Conservation (phyloP, 2,797 vertebrate genomes). For the Eulemur coronatus region DNA sequence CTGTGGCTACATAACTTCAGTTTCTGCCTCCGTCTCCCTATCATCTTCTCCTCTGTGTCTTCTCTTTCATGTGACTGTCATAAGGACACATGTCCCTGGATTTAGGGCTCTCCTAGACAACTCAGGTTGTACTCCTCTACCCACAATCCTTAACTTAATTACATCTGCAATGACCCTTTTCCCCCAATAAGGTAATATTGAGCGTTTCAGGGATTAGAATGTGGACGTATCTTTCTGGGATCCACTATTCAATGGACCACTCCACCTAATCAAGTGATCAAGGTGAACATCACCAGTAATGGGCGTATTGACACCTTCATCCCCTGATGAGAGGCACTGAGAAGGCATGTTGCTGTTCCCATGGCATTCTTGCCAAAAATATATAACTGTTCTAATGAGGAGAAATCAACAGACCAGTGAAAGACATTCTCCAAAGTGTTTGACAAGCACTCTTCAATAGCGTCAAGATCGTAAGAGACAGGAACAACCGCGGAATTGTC, state of each 20-base stretch:
- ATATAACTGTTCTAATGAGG: neutral
- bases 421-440: neutral
- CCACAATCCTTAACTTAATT: neutral
- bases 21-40: neutral
- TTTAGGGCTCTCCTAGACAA: neutral
- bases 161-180: neutral
- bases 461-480: neutral
- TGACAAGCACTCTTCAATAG: neutral
- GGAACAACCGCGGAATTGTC: neutral
- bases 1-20: accelerated
- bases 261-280: neutral
- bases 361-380: neutral
- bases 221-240: neutral
- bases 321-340: neutral
- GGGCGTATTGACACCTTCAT: accelerated
- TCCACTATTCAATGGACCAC: neutral
- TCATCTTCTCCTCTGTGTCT: neutral
- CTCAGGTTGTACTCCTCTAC: neutral
- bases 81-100: neutral
- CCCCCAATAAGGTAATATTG: neutral
- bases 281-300: neutral
- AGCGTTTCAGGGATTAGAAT: neutral
- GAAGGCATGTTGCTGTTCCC: neutral
- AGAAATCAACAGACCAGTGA: neutral
- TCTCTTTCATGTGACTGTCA: accelerated